These are phyloP conservation scores for Oenanthe oenanthe DNA, from an alignment of 2,113 vertebrate species.

Conservation along the genomic window DNA sequence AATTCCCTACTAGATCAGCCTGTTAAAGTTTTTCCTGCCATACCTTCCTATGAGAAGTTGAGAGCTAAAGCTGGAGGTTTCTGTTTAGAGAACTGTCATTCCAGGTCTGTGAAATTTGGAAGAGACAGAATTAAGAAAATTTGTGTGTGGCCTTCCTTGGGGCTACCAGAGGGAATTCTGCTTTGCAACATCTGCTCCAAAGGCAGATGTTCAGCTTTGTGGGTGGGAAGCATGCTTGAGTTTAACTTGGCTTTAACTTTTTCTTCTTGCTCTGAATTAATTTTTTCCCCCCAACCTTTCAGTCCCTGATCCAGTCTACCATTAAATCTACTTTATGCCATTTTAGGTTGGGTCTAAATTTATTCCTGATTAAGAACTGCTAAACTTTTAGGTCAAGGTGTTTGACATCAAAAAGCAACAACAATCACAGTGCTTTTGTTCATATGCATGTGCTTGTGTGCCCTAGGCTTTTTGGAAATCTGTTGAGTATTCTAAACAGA, in stretches of 20 bases:
- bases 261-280: not conserved
- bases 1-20: not conserved
- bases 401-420: not conserved
- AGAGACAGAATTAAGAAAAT: not conserved
- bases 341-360: not conserved
- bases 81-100: not conserved
- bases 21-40: accelerated
- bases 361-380: not conserved
- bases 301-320: not conserved
- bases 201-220: slow-evolving; percentile 5
- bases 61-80: not conserved
- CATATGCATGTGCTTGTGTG: accelerated
- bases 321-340: not conserved
- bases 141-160: not conserved
- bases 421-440: not conserved
- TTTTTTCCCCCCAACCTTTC: not conserved
- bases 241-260: not conserved
- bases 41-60: not conserved
- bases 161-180: not conserved
- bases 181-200: slow-evolving; percentile 21
- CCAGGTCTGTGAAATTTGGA: not conserved
- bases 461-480: not conserved
- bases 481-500: not conserved
- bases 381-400: not conserved
- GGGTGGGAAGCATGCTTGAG: not conserved